phyloP scores from a whole-genome alignment of 2,113 vertebrate genomes.

The Catharus bicknelli region DNA sequence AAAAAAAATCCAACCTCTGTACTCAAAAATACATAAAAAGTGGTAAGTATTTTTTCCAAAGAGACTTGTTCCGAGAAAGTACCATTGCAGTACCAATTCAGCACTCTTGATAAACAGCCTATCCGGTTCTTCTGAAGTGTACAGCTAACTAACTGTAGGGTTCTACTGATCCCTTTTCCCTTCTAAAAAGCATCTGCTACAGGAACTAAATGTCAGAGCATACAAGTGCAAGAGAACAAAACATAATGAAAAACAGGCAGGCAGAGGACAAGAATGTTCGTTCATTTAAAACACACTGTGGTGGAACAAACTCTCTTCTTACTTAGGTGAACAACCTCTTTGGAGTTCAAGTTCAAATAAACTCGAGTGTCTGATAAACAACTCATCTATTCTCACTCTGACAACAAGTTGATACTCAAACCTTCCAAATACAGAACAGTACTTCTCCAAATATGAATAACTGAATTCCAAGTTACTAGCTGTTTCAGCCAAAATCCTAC shows the following conservation, averaged over 20 bases:
- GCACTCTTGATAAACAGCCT: background rate
- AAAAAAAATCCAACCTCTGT: accelerated
- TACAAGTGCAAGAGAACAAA: background rate
- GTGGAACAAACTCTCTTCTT: background rate
- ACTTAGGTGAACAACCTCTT: background rate
- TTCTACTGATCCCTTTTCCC: background rate
- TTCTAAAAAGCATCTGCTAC: background rate
- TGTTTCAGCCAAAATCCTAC: background rate
- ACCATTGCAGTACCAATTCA: background rate
- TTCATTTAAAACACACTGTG: background rate
- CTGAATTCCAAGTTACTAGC: background rate
- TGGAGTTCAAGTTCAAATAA: background rate
- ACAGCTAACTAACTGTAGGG: background rate
- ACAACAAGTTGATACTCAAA: background rate
- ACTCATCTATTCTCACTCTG: background rate
- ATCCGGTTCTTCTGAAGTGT: background rate
- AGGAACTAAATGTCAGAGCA: background rate
- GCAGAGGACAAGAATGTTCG: background rate
- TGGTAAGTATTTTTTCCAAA: background rate
- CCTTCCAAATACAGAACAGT: background rate
- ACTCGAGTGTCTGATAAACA: background rate
- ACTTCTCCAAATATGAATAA: background rate
- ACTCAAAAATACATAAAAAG: background rate
- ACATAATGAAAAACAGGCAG: background rate
- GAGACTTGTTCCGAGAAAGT: background rate